Base-by-base conservation (phyloP, 2,113 vertebrate species). In the Canis aureus region DNA sequence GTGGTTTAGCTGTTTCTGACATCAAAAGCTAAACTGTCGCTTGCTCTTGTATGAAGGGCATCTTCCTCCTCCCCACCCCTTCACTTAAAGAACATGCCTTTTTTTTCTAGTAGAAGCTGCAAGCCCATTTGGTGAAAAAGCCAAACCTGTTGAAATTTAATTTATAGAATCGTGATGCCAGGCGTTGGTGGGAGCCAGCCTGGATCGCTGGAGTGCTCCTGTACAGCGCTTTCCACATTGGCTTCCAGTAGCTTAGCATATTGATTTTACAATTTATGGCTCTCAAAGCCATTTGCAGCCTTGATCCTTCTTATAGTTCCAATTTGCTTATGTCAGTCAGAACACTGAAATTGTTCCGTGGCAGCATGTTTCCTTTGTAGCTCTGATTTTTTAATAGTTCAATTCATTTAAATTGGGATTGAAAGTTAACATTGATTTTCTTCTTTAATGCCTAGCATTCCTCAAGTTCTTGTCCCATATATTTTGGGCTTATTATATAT, bases 211-310 rank as follows among this genome's bases (percentile, higher is more conserved):
- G 43, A 94, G 55, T 76, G 27, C 32, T 76, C n/a, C 27, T 59
- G 89, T 4, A 43, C 76, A 74, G 29, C 38, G 95, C 27, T 89
- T 94, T 93, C 27, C 88, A 93, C 94, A 73, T 19, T 82, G 92
- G 78, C 93, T 98, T 87, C 90, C 91, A 97, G 81, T 25, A 89
- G 92, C 89, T 96, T 74, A 95, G 76, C 62, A 83, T 95, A 98
- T 96, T 97, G 97, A 98, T 97, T 97, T 98, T 92, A 97, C 73
- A 98, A 97, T 97, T 97, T 96, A 98, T 94, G 84, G 94, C 95
- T 94, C 95, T 95, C 97, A 97, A 89, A 98, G 93, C 67, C 89
- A 87, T 97, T 97, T 96, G 85, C 91, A 97, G 91, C 67, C 79
- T 89, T 93, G 91, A 97, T 97, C 78, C 71, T 97, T 95, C 88